phyloP scores from a whole-genome alignment of 2,888 invertebrate species.

The Tineola bisselliella region DNA sequence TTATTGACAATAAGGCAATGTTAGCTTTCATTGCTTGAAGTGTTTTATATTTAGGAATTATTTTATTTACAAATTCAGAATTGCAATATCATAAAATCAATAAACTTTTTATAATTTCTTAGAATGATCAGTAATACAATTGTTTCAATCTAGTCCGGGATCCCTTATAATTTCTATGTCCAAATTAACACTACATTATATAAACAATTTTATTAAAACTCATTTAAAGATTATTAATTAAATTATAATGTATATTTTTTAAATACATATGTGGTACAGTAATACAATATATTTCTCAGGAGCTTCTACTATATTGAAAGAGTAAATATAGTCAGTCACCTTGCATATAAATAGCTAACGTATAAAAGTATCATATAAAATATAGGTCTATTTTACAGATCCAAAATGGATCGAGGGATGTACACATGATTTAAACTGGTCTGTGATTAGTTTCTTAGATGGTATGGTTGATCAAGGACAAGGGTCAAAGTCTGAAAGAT shows the following conservation, averaged over 20 bases:
- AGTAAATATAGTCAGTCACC: no score
- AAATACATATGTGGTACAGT: background rate
- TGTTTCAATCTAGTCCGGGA: no score
- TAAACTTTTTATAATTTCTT: background rate
- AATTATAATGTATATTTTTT: background rate
- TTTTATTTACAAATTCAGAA: background rate
- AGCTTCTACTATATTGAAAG: no score
- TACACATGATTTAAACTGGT: slow-evolving; percentile 29
- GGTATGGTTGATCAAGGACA: slow-evolving; percentile 34
- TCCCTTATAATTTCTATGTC: no score
- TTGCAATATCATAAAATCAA: no score
- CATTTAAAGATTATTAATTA: background rate
- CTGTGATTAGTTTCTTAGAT: slow-evolving; percentile 30
- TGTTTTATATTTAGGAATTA: no score
- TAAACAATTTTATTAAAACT: no score
- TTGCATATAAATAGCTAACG: no score
- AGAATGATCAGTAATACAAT: no score
- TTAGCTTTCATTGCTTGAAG: background rate
- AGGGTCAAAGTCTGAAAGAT: slow-evolving; percentile 28
- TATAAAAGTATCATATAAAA: no score
- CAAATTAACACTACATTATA: no score
- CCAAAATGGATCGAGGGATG: slow-evolving; percentile 31
- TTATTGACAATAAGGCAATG: background rate
- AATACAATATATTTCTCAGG: background rate
- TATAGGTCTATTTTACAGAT: slow-evolving; percentile 23